A percentile compares a stretch with the other conserved stretches of the same genome.
phyloP scores from a whole-genome alignment of 2,113 vertebrate species.

The Phocoena phocoena region DNA sequence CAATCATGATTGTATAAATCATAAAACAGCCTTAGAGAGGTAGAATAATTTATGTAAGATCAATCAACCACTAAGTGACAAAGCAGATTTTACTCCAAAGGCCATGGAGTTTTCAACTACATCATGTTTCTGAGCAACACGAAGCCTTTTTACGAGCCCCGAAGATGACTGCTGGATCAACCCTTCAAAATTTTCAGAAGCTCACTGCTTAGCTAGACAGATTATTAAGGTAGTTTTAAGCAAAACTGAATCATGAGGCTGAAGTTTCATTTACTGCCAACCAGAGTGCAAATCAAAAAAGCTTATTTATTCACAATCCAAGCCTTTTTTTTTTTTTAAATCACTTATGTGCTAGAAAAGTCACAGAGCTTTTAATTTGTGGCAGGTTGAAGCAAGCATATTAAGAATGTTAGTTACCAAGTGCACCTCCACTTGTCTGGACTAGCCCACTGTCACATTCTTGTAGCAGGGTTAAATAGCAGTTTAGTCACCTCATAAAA shows the following conservation, averaged over 20 bases:
- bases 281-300: conserved; percentile 73
- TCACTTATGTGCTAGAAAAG: conserved; percentile 80
- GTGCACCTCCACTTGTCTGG: conserved; percentile 84
- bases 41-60: background rate
- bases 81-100: background rate
- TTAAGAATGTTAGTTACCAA: conserved; percentile 86
- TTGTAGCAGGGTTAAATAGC: conserved; percentile 87
- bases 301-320: conserved; percentile 79
- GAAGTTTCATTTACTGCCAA: conserved; percentile 77
- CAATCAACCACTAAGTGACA: conserved; percentile 33
- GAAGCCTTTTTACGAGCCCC: background rate
- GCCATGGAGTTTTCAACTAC: background rate
- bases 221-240: conserved; percentile 57
- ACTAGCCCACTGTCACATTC: conserved; percentile 86
- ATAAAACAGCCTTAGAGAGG: conserved; percentile 27
- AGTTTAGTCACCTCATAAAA: conserved; percentile 83
- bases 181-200: conserved; percentile 13
- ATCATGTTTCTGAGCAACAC: background rate
- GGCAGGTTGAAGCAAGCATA: conserved; percentile 87
- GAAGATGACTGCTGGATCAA: background rate
- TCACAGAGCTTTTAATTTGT: conserved; percentile 85
- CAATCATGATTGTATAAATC: background rate
- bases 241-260: conserved; percentile 59
- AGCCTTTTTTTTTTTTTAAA: conserved; percentile 55
- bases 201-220: conserved; percentile 10